phyloP scores from a whole-genome alignment of 2,888 invertebrate species.

The Chrysotoxum bicinctum region DNA sequence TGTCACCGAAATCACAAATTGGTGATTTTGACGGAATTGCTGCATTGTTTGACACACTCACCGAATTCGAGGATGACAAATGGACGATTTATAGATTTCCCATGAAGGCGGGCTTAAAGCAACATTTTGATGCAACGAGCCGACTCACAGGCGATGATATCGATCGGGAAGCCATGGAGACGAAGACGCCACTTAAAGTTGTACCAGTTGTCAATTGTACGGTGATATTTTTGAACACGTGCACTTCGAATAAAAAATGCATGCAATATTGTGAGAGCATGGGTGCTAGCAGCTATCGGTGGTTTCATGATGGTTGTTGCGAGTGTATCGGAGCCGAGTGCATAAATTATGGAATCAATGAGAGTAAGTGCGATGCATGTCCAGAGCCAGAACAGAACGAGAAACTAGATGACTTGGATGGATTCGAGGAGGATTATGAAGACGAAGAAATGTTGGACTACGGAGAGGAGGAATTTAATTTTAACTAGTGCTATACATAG shows the following conservation, averaged over 20 bases:
- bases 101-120: constrained; percentile 75
- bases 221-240: constrained; percentile 78
- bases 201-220: constrained; percentile 76
- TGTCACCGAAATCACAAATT: constrained; percentile 89
- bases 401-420: constrained; percentile 79
- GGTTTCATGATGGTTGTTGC: constrained; percentile 97
- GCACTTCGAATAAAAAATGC: constrained; percentile 78
- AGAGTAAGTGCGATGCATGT: constrained; percentile 88
- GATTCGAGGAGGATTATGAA: constrained; percentile 75
- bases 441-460: constrained; percentile 84
- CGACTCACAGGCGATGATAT: constrained; percentile 64
- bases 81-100: constrained; percentile 78
- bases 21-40: constrained; percentile 92
- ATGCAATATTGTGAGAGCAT: constrained; percentile 79
- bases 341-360: constrained; percentile 93
- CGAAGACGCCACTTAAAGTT: constrained; percentile 42
- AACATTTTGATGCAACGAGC: constrained; percentile 59
- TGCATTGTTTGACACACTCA: constrained; percentile 91
- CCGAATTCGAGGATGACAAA: constrained; percentile 84
- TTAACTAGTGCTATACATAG: constrained; percentile 39
- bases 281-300: constrained; percentile 85
- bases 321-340: constrained; percentile 94
- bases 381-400: constrained; percentile 82
- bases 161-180: constrained; percentile 62
- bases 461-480: constrained; percentile 81